Conservation (phyloP, 2,888 invertebrate genomes). For the Hermodice carunculata region DNA sequence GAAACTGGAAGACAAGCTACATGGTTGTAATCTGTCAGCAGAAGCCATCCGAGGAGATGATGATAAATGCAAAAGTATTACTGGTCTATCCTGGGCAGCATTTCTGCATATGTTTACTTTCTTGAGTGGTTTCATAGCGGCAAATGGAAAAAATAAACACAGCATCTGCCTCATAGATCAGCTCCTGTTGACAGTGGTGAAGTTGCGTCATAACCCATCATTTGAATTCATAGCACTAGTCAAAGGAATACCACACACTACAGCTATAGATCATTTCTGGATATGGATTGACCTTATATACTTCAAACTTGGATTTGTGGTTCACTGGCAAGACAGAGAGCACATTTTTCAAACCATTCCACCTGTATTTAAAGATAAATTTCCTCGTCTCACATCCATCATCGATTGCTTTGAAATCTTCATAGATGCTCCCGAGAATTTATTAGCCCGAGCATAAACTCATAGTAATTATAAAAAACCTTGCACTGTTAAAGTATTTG, state of each 20-base stretch:
- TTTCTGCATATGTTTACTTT: neutral
- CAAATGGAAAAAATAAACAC: neutral
- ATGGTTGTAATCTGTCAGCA: too few species aligned
- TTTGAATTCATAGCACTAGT: slow-evolving; percentile 4
- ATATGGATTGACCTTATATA: slow-evolving; percentile 1
- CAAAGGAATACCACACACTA: neutral
- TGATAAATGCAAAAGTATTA: too few species aligned
- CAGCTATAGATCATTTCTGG: neutral
- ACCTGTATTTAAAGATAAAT: neutral
- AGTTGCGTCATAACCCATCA: neutral
- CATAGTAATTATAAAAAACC: neutral
- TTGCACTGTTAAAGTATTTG: neutral
- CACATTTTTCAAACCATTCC: neutral
- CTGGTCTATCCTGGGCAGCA: neutral
- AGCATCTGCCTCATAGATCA: neutral
- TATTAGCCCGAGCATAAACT: neutral
- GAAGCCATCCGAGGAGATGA: too few species aligned
- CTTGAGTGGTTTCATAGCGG: neutral
- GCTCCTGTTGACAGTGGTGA: neutral
- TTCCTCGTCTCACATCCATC: slow-evolving; percentile 2
- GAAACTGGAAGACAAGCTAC: too few species aligned
- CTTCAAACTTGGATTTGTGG: neutral
- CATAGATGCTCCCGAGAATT: neutral
- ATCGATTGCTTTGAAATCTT: slow-evolving; percentile 15
- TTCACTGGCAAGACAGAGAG: slow-evolving; percentile 10